Evolutionary conservation across 92 coral and sea anemone species (phyloP), one percentile per base, ranked within the genome.

Genomic region (Isaurus tuberculatus): DNA sequence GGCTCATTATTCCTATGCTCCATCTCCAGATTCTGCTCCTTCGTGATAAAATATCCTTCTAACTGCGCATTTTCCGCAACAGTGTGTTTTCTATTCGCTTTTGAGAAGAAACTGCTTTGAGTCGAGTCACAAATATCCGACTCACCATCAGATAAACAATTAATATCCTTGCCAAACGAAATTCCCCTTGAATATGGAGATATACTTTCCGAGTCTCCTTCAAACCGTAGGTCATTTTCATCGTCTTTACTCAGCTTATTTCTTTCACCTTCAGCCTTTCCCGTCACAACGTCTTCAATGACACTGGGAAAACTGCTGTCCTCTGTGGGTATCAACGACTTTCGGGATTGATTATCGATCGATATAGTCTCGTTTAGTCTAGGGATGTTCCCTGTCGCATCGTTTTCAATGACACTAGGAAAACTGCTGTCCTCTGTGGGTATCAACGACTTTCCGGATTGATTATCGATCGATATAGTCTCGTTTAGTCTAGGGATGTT

Each of bases 141-240:
- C 14, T 60, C 70, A 23, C 17, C 19, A 6, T 61, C 70, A 15
- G 15, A 58, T 17, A 14, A 20, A 15, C 28, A 26, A 4, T 15
- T 60, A 3, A 36, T 58, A 13, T 40, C 2, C 6, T 13, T 58
- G 20, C 69, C 19, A 0, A 26, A 19, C 51, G 36, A 5, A 30
- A 26, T 31, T 27, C 27, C 30, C 26, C 68, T 53, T 6, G 34
- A 34, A 33, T 33, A 58, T 6, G 55, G 36, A 32, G 82, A 77
- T 58, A 58, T 17, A 14, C 51, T 40, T 77, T 77, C 70, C 10
- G 70, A 77, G 36, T 77, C 82, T 4, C 33, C 69, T 27, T 58
- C 82, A 77, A 61, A 77, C n/a, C 33, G 34, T 33, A 58, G 10
- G 68, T 58, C 51, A 61, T 2, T 60, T 42, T 60, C 82, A 36